phyloP scores from a whole-genome alignment of 92 coral and sea anemone species.

The Porites evermanni region DNA sequence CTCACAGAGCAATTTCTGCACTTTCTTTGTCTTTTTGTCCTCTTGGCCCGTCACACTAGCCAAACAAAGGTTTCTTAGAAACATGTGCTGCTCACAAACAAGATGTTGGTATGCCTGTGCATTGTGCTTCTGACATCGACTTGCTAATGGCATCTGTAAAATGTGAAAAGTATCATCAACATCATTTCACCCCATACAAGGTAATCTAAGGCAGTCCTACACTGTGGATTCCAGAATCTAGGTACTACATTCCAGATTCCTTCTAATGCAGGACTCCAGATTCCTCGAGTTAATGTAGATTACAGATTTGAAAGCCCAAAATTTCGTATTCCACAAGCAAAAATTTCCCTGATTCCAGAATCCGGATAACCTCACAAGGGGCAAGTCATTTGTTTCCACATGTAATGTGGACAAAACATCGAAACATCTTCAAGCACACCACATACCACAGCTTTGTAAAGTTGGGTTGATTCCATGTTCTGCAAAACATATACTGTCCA shows the following conservation, averaged over 20 bases:
- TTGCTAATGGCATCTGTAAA: slow-evolving; percentile 86
- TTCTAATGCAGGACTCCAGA: no score
- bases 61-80: slow-evolving; percentile 80
- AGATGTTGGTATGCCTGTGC: slow-evolving; percentile 88
- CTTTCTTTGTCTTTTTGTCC: slow-evolving; percentile 67
- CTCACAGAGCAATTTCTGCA: slow-evolving; percentile 69
- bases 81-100: slow-evolving; percentile 93
- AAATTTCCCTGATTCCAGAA: no score
- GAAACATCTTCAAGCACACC: not conserved
- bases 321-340: no score
- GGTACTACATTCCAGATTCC: no score
- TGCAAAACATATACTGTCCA: slow-evolving; percentile 89
- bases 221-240: no score
- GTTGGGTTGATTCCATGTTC: slow-evolving; percentile 89
- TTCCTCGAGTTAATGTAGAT: no score
- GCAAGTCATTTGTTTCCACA: no score
- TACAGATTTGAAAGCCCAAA: no score
- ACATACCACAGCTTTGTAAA: slow-evolving; percentile 82
- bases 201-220: no score
- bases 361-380: no score
- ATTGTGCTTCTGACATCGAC: slow-evolving; percentile 86
- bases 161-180: not conserved
- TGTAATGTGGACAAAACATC: no score
- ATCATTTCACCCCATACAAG: no score
- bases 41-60: slow-evolving; percentile 49